phyloP scores from a whole-genome alignment of 2,888 invertebrate species.

The Parnassius glacialis region DNA sequence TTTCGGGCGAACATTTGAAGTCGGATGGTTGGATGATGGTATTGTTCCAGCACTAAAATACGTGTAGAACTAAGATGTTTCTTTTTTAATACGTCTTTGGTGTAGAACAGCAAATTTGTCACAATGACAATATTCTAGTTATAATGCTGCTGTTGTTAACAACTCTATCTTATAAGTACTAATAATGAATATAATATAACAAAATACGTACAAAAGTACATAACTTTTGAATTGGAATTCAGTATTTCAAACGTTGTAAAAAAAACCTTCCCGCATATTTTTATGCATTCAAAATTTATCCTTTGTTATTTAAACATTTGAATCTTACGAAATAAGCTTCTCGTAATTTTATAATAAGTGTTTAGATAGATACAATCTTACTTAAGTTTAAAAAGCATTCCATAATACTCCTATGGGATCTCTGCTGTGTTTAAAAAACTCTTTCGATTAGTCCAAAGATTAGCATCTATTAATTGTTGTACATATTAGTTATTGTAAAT shows the following conservation, averaged over 20 bases:
- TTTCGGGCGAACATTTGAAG: neutral
- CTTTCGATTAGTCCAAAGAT: slow-evolving; percentile 68
- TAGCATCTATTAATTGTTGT: slow-evolving; percentile 49
- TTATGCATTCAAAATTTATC: slow-evolving; percentile 11
- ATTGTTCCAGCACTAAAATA: too few species aligned
- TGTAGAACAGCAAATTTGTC: too few species aligned
- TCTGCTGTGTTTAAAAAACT: slow-evolving; percentile 77
- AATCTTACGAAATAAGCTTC: slow-evolving; percentile 46
- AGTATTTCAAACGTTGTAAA: slow-evolving; percentile 12
- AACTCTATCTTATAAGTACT: slow-evolving; percentile 26
- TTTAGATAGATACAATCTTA: slow-evolving; percentile 73
- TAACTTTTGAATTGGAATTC: slow-evolving; percentile 6
- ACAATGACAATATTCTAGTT: neutral
- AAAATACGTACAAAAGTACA: slow-evolving; percentile 35
- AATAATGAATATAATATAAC: slow-evolving; percentile 31
- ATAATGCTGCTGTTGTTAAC: slow-evolving; percentile 35
- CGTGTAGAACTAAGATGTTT: too few species aligned
- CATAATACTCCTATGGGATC: slow-evolving; percentile 77
- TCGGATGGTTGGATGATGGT: neutral
- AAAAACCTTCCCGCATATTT: slow-evolving; percentile 1
- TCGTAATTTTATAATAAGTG: slow-evolving; percentile 56
- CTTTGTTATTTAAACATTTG: slow-evolving; percentile 23
- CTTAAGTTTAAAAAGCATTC: slow-evolving; percentile 76
- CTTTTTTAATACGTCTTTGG: too few species aligned
- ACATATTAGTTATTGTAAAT: slow-evolving; percentile 46